A percentile compares a stretch with the other conserved stretches of the same genome.
phyloP scores from a whole-genome alignment of 1,140 invertebrate genomes.

The Brachionus plicatilis region DNA sequence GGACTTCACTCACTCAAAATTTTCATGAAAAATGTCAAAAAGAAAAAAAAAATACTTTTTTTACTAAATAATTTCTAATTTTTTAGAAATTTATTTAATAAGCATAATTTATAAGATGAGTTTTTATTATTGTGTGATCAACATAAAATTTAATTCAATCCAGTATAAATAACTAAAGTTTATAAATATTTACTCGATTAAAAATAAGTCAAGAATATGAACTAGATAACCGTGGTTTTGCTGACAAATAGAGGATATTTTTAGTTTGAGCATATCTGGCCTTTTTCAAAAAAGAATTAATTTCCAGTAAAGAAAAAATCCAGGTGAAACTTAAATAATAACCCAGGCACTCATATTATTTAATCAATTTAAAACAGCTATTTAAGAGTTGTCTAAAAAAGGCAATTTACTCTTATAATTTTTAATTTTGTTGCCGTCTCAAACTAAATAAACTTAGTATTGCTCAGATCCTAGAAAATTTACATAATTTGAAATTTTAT shows the following conservation, averaged over 20 bases:
- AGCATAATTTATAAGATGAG: no score
- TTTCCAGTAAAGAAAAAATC: neutral
- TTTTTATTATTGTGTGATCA: no score
- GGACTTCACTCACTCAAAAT: no score
- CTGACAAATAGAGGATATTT: neutral
- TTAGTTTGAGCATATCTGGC: neutral
- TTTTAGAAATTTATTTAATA: no score
- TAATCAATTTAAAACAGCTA: neutral
- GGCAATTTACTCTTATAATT: neutral
- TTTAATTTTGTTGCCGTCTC: neutral
- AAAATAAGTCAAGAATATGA: neutral
- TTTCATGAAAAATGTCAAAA: no score
- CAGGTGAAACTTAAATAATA: neutral
- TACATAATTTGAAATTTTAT: conserved; percentile 23
- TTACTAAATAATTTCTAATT: no score
- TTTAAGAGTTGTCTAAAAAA: neutral
- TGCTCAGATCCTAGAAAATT: neutral
- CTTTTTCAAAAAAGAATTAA: neutral
- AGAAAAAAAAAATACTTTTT: no score
- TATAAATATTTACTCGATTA: neutral
- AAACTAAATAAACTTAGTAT: neutral
- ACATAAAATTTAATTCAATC: no score
- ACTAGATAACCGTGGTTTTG: neutral
- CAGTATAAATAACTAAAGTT: neutral
- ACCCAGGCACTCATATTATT: neutral